Percentiles rank a stretch among this genome's conserved stretches.
Evolutionary conservation across 1,140 invertebrate species (phyloP).

Genomic region (Drosophila navojoa): DNA sequence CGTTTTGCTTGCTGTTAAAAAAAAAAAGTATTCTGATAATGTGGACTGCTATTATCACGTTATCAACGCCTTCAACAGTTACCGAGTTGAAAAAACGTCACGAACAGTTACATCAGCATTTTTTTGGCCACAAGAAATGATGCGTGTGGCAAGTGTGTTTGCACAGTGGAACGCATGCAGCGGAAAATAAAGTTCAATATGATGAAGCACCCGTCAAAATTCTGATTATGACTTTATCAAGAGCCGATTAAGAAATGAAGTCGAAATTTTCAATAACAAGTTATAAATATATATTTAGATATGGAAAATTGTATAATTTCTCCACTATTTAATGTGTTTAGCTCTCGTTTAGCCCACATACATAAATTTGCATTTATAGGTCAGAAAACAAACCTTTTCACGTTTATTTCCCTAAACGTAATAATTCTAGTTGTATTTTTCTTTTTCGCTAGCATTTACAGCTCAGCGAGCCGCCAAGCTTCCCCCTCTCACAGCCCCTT

Average conservation of each 20-base stretch:
- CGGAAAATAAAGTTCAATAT: not conserved
- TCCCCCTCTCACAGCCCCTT: not conserved
- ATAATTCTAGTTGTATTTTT: slow-evolving; percentile 14
- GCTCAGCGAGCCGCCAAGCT: not conserved
- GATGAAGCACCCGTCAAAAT: no score
- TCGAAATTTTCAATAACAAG: not conserved
- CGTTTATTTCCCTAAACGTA: slow-evolving; percentile 36
- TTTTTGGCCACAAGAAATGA: slow-evolving; percentile 35
- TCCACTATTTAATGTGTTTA: not conserved
- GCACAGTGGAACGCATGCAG: slow-evolving; percentile 33
- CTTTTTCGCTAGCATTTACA: not conserved
- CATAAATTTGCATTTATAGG: not conserved
- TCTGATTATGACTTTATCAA: not conserved
- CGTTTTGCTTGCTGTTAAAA: not conserved
- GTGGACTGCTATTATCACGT: slow-evolving; percentile 34
- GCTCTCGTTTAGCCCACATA: not conserved
- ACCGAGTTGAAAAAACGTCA: slow-evolving; percentile 35
- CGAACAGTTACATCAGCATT: slow-evolving; percentile 48
- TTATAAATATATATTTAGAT: not conserved
- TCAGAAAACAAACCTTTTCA: not conserved
- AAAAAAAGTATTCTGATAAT: slow-evolving; percentile 31
- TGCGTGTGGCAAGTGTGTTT: slow-evolving; percentile 39
- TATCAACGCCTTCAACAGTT: slow-evolving; percentile 31
- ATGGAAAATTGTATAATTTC: not conserved
- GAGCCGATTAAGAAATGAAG: not conserved